Evolutionary conservation across 2,113 vertebrate species (phyloP).

Genomic region (Actenoides lindsayi): DNA sequence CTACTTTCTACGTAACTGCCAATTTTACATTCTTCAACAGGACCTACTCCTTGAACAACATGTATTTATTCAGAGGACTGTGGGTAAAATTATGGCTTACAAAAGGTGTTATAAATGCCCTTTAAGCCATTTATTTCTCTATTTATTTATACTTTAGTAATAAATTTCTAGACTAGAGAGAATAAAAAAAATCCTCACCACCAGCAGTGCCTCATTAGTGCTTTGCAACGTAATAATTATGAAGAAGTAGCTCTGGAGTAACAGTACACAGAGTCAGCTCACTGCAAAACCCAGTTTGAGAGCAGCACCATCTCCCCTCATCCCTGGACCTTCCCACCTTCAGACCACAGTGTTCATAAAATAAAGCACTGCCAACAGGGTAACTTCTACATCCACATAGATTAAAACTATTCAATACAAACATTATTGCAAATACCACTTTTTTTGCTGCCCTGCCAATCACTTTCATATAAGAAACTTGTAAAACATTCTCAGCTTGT

Average conservation of each 20-base stretch:
- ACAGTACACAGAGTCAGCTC: not conserved
- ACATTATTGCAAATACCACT: not conserved
- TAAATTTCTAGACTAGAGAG: not conserved
- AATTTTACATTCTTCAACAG: not conserved
- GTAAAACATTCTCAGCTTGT: not conserved
- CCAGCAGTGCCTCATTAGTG: not conserved
- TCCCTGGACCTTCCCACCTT: not conserved
- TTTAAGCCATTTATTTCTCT: not conserved
- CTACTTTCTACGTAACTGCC: not conserved
- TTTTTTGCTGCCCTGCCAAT: not conserved
- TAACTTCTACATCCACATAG: not conserved
- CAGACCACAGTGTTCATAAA: not conserved
- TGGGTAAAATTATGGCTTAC: not conserved
- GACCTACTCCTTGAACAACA: not conserved
- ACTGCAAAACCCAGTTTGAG: not conserved
- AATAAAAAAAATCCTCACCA: not conserved
- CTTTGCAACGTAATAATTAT: not conserved
- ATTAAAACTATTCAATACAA: not conserved
- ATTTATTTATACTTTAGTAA: not conserved
- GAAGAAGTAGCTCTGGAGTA: not conserved
- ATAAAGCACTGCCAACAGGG: not conserved
- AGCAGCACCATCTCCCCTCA: not conserved
- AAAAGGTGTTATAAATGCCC: not conserved
- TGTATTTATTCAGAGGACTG: not conserved
- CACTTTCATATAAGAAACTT: not conserved